These are phyloP conservation scores for Aleiodes alternator DNA, from an alignment of 2,888 invertebrate genomes.

Conservation along the genomic window DNA sequence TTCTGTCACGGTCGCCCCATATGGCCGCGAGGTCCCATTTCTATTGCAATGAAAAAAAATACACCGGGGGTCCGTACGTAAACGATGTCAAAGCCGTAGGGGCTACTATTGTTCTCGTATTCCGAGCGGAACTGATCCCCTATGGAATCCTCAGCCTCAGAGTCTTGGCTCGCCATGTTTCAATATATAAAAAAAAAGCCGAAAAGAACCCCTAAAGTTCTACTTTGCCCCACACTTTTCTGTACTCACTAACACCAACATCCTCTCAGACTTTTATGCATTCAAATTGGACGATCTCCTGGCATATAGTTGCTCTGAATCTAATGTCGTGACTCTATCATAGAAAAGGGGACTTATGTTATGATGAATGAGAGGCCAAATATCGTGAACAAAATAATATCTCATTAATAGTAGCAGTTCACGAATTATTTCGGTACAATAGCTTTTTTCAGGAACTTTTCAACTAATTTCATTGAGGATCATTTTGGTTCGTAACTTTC, in stretches of 20 bases:
- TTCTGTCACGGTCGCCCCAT: slow-evolving; percentile 69
- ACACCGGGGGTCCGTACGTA: slow-evolving; percentile 69
- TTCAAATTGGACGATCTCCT: slow-evolving; percentile 15
- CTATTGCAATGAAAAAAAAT: slow-evolving; percentile 62
- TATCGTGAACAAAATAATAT: not conserved
- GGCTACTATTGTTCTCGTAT: slow-evolving; percentile 44
- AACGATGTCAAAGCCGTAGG: slow-evolving; percentile 67
- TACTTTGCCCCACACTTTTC: not conserved
- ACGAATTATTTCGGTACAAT: not conserved
- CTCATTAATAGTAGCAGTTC: not conserved
- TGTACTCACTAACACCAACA: not conserved
- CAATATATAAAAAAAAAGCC: slow-evolving; percentile 31
- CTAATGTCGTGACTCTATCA: slow-evolving; percentile 19
- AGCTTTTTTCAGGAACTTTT: too few relatives aligned
- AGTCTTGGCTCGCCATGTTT: slow-evolving; percentile 33
- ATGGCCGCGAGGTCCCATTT: slow-evolving; percentile 53
- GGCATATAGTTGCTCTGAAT: slow-evolving; percentile 59
- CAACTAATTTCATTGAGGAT: too few relatives aligned
- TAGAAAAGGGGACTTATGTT: not conserved
- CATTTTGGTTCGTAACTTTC: not conserved
- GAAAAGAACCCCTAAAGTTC: slow-evolving; percentile 1
- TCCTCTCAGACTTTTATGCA: slow-evolving; percentile 18
- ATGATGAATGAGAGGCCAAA: not conserved
- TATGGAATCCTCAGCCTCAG: slow-evolving; percentile 58
- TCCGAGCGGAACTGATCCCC: slow-evolving; percentile 61